A percentile compares a stretch with the other conserved stretches of the same genome.
Evolutionary conservation across 2,113 vertebrate genomes (phyloP).

Genomic region (Thymallus thymallus): DNA sequence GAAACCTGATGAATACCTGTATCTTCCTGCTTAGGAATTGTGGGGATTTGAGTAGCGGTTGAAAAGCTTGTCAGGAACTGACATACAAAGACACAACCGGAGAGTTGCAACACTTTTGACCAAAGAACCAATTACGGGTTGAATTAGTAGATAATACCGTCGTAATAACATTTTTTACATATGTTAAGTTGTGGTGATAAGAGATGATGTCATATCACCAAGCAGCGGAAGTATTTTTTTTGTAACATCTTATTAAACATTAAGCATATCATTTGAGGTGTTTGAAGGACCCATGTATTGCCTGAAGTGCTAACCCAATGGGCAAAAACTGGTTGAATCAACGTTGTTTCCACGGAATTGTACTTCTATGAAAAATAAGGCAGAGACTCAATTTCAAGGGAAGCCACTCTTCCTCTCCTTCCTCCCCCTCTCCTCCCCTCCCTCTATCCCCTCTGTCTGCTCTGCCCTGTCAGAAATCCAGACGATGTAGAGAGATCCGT

Average conservation of each 20-base stretch:
- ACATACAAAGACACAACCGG: slow-evolving; percentile 48
- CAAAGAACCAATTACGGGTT: slow-evolving; percentile 16
- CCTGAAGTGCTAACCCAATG: too few relatives aligned
- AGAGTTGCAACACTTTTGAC: slow-evolving; percentile 9
- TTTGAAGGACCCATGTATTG: not conserved
- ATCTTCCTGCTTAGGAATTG: slow-evolving; percentile 61
- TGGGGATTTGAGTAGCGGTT: slow-evolving; percentile 57
- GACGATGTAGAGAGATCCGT: not conserved
- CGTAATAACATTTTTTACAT: not conserved
- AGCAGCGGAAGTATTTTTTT: not conserved
- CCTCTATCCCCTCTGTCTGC: not conserved
- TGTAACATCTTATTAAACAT: not conserved
- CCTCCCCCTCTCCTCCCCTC: slow-evolving; percentile 2
- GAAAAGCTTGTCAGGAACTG: slow-evolving; percentile 60
- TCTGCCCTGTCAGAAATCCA: slow-evolving; percentile 13
- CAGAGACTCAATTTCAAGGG: slow-evolving; percentile 36
- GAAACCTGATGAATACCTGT: slow-evolving; percentile 55
- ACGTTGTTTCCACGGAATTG: not conserved
- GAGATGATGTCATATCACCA: not conserved
- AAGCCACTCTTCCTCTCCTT: too few relatives aligned
- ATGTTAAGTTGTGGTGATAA: not conserved
- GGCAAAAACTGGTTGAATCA: too few relatives aligned
- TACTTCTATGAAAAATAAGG: slow-evolving; percentile 11
- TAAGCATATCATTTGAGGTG: not conserved
- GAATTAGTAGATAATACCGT: not conserved